Conservation (phyloP, 2,113 vertebrate genomes). For the Thunnus maccoyii region DNA sequence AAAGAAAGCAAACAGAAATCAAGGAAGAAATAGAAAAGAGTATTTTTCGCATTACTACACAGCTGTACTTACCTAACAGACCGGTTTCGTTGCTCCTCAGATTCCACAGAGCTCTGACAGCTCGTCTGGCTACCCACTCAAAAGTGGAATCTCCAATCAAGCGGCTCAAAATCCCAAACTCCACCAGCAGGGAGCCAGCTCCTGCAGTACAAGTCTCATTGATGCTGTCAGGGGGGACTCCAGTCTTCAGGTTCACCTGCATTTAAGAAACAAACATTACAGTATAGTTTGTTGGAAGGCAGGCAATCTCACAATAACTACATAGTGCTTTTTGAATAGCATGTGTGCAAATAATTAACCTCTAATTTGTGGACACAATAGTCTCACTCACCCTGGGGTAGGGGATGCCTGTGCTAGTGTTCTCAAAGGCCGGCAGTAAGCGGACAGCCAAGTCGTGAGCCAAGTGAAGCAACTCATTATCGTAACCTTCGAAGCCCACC, state of each 20-base stretch:
- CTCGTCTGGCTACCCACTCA: conserved; percentile 96
- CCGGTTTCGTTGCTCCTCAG: conserved; percentile 95
- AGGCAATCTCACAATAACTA: not conserved
- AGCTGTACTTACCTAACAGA: conserved; percentile 86
- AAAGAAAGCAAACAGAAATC: not conserved
- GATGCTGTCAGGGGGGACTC: conserved; percentile 92
- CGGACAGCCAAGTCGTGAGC: conserved; percentile 96
- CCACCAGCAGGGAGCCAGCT: conserved; percentile 95
- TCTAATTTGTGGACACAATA: not conserved
- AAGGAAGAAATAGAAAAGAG: not conserved
- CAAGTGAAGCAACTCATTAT: conserved; percentile 94
- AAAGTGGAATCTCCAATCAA: conserved; percentile 96
- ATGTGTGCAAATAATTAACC: not conserved
- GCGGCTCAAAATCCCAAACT: conserved; percentile 98
- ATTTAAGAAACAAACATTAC: not conserved
- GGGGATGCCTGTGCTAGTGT: conserved; percentile 98
- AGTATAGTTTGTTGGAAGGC: not conserved
- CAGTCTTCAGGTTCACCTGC: conserved; percentile 96
- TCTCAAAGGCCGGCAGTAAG: conserved; percentile 96
- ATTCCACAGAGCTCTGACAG: conserved; percentile 95
- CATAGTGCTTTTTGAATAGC: not conserved
- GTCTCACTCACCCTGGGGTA: conserved; percentile 90
- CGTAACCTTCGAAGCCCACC: conserved; percentile 91
- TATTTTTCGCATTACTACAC: not conserved
- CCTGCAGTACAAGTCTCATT: conserved; percentile 98